Conservation (phyloP, 2,113 vertebrate genomes). For the Acanthochromis polyacanthus region DNA sequence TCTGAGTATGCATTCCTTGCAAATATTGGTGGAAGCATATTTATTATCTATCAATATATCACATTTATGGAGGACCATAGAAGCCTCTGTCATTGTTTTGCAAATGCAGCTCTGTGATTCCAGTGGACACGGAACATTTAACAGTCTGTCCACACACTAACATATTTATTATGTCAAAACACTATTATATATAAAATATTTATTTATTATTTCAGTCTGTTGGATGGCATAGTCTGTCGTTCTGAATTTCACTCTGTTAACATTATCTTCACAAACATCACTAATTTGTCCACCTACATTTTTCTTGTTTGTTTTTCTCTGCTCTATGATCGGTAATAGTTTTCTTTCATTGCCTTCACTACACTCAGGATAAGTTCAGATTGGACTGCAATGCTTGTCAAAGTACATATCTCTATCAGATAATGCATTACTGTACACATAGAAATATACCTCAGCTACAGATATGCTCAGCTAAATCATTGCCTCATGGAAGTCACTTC, state of each 20-base stretch:
- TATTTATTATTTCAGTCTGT: slow-evolving; percentile 32
- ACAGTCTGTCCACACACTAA: slow-evolving; percentile 23
- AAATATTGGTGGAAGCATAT: slow-evolving; percentile 3
- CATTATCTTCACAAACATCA: slow-evolving; percentile 10
- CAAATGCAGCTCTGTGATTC: slow-evolving; percentile 47
- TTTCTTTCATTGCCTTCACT: slow-evolving; percentile 58
- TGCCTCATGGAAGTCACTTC: slow-evolving; percentile 51
- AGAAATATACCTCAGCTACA: slow-evolving; percentile 67
- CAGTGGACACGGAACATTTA: slow-evolving; percentile 23
- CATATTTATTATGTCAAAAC: slow-evolving; percentile 27
- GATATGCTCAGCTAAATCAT: slow-evolving; percentile 29
- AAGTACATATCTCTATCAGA: slow-evolving; percentile 23
- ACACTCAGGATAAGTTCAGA: slow-evolving; percentile 62
- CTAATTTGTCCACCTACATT: neutral
- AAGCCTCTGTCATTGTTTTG: slow-evolving; percentile 51
- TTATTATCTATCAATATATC: neutral
- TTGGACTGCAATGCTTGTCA: slow-evolving; percentile 42
- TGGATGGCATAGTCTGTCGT: slow-evolving; percentile 9
- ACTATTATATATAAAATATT: slow-evolving; percentile 9
- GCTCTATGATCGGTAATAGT: slow-evolving; percentile 21
- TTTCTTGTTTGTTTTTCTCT: slow-evolving; percentile 17
- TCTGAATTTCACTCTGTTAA: slow-evolving; percentile 21
- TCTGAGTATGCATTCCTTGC: neutral
- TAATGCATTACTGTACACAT: slow-evolving; percentile 34
- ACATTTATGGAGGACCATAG: neutral